Conservation (phyloP, 2,113 vertebrate species). For the Mastomys coucha region DNA sequence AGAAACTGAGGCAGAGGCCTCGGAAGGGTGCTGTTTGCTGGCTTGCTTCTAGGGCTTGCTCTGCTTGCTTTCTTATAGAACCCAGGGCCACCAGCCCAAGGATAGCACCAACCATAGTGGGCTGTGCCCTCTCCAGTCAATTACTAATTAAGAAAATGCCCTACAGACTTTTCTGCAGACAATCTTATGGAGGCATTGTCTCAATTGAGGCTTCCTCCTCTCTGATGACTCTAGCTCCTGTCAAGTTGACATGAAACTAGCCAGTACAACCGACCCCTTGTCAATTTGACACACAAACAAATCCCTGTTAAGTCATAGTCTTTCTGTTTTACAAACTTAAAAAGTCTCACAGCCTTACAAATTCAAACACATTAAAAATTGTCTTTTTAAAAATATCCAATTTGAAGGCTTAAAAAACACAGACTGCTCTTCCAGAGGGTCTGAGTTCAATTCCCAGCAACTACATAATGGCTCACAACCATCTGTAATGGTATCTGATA, state of each 20-base stretch:
- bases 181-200: background rate
- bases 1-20: background rate
- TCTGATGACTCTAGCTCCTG: background rate
- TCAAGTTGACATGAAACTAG: background rate
- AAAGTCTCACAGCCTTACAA: background rate
- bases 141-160: background rate
- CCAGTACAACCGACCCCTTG: background rate
- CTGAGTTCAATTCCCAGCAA: too few relatives aligned
- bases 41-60: background rate
- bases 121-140: constrained; percentile 11
- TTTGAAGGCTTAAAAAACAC: too few relatives aligned
- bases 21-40: background rate
- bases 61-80: background rate
- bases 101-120: too few relatives aligned
- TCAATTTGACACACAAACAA: background rate
- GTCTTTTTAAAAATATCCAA: background rate
- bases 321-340: background rate
- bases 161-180: background rate
- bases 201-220: background rate
- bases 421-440: too few relatives aligned
- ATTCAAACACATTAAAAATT: background rate
- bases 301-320: background rate
- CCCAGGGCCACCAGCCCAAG: background rate
- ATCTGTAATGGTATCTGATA: too few relatives aligned
- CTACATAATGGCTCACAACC: too few relatives aligned